Base-by-base conservation (phyloP, 2,888 invertebrate genomes). In the Noctua janthina region DNA sequence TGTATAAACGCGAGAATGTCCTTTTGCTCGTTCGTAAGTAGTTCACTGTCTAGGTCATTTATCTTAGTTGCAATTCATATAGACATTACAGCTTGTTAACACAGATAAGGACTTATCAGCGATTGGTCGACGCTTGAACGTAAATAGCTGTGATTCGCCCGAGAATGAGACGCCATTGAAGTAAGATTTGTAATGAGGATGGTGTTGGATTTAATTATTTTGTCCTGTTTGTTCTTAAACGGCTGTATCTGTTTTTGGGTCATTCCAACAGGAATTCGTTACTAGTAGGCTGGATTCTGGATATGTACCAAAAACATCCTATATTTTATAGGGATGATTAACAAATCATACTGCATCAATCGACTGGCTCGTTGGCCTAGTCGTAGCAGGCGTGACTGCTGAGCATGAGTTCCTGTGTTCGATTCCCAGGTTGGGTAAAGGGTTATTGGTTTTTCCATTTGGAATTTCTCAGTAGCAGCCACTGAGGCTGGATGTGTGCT, bases 81-180 rank as follows among this genome's bases (percentile, higher is more conserved):
- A 79, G 59, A 83, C 76, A 81, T 87, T 81, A 86, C 72, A 8
- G 78, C 83, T 78, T 64, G 86, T 86, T 85, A 87, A 73, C 73
- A 39, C 17, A 29, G 90, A 89, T 89, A 89, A 84, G 82, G 79
- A 20, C 88, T 87, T 85, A 83, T 84, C 90, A 73, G 80, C 11
- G 85, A 87, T 89, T 89, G 90, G 89, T 87, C 80, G 82, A 69
- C 67, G 69, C 17, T 66, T 75, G 56, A 68, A 74, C 85, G 74
- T 84, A 86, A 84, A 83, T 80, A 83, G 46, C 79, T 76, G 70
- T 85, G 86, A 86, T 87, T 87, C 81, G 78, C 81, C 51, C 51
- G 10, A 43, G 67, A 83, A 79, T 76, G 59, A 82, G 29, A 67
- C 64, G 39, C 6, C 49, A 75, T 51, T 75, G 78, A 75, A 39